Evolutionary conservation across 2,888 invertebrate genomes (phyloP), one percentile per base, ranked within the genome.

Genomic region (Scrobipalpa atriplicella): DNA sequence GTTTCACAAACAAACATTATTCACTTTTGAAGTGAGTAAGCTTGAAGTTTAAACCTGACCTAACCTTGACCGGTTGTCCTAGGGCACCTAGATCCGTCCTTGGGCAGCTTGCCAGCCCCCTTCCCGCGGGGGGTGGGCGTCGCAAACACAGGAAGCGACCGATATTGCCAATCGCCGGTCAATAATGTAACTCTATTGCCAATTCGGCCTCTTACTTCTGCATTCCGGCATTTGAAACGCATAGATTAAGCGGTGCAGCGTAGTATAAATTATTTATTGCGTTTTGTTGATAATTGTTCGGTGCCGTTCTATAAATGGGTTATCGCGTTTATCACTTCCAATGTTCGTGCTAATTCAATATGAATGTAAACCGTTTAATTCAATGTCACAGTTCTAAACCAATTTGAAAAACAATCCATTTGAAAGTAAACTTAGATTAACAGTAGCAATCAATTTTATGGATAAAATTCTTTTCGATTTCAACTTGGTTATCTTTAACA

Each of bases 1-100:
- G 29, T 56, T 16, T 58, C 13, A 38, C 58, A 58, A 58, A 58
- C 38, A 58, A 58, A 58, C 36, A 38, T 58, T n/a, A 58, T 16
- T 58, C 58, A 58, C 58, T 36, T 29, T 58, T 58, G 13, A 21
- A 11, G 38, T 38, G 7, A 2, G 16, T 60, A 19, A 19, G 19
- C 39, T 58, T 58, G n/a, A 43, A 52, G 65, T 29, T 66, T 64
- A 63, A 63, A 62, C 52, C 56, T 64, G 80, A 78, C 77, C 79
- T 80, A 82, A 79, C 92, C 89, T 79, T 89, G 90, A 89, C 90
- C 87, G 83, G 67, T 71, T 67, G 76, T 84, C 84, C 86, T 87
- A 88, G 89, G 86, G 76, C 81, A 78, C 82, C 86, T 88, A 86
- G 83, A 73, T 71, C 68, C 74, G 88, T 86, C 90, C 90, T 87